Evolutionary conservation across 2,113 vertebrate species (phyloP), one percentile per base, ranked within the genome.

Genomic region (Cinclus mexicanus): DNA sequence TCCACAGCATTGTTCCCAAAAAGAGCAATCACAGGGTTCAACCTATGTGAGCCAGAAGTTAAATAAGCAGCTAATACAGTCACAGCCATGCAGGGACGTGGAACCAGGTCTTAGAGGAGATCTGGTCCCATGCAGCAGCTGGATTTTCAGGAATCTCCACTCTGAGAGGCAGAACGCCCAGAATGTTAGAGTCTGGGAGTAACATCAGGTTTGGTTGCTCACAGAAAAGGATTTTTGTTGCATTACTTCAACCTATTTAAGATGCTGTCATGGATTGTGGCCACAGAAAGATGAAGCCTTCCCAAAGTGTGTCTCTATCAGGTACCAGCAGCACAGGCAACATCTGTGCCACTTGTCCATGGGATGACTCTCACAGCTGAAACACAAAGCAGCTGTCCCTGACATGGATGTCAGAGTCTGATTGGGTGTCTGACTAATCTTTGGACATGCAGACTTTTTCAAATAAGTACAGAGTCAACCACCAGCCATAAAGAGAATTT

Each of bases 1-100:
- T 79, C 4, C 0, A 52, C 4, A 60, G 7, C 29, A 26, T 17
- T 39, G 5, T 4, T 87, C 18, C 14, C 39, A 46, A 41, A 87
- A 87, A 26, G 7, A 72, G 6, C 2, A 5, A 44, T 37, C 18
- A 22, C 4, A 9, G 8, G 11, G 37, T 12, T 84, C 41, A 81
- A 15, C 9, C n/a, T 5, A 0, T 0, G 0, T 47, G 18, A 89
- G 8, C 10, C 33, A 11, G 9, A 49, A 72, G 12, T 69, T 20
- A 39, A 35, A 9, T 22, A 2, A 35, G 28, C 22, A 46, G 33
- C 18, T 74, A 23, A 29, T 1, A 2, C 6, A 70, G 28, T 41
- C 31, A 70, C 39, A 78, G 7, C 3, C 39, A 17, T 0, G 0
- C 10, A 46, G 46, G 29, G 15, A 29, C 39, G 9, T 39, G 8